phyloP scores from a whole-genome alignment of 2,888 invertebrate species.

The Ephialtes manifestator region DNA sequence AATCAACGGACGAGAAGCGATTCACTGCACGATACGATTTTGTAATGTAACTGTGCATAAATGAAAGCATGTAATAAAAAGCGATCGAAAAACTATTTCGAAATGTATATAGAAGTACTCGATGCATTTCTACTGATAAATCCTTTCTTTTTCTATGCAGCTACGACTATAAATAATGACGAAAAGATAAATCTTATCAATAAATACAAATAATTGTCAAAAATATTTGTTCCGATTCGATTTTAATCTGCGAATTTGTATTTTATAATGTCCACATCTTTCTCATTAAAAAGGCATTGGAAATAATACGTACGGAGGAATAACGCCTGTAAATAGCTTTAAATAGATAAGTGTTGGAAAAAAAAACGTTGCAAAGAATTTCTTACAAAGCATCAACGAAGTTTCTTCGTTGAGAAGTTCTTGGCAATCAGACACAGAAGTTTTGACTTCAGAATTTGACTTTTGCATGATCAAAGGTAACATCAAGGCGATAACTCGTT shows the following conservation, averaged over 20 bases:
- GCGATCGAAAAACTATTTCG: constrained; percentile 68
- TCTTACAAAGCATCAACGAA: background rate
- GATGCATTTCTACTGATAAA: constrained; percentile 23
- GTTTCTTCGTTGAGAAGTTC: background rate
- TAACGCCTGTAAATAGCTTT: too few species aligned
- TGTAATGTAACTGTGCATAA: constrained; percentile 80
- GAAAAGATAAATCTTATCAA: background rate
- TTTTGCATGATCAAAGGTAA: background rate
- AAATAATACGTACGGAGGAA: background rate
- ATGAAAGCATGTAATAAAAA: constrained; percentile 77
- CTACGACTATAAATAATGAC: background rate
- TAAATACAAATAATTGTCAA: background rate
- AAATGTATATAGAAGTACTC: constrained; percentile 12
- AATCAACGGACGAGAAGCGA: constrained; percentile 68
- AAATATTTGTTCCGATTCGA: background rate
- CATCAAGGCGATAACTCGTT: background rate
- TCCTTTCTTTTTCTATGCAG: constrained; percentile 29
- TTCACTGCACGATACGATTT: constrained; percentile 77
- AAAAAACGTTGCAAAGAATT: too few species aligned
- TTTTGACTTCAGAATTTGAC: background rate
- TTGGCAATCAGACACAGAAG: background rate
- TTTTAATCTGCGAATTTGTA: background rate
- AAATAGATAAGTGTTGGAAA: too few species aligned
- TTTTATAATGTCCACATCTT: background rate
- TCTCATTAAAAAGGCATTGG: background rate